phyloP scores from a whole-genome alignment of 2,888 invertebrate species.

The Odontocolon sp. region DNA sequence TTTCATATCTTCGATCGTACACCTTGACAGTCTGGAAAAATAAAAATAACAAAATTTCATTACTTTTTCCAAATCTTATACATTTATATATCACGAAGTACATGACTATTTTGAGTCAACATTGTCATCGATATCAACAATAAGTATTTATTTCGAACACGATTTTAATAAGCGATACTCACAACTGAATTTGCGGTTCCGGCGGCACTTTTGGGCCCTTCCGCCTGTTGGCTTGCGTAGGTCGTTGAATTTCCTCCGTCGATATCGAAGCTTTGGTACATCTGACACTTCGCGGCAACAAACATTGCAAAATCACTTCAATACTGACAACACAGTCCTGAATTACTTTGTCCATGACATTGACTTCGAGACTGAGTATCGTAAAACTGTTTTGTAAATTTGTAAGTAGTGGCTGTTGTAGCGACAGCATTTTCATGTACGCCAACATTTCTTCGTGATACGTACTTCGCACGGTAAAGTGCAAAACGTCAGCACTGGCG shows the following conservation, averaged over 20 bases:
- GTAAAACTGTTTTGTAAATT: slow-evolving; percentile 84
- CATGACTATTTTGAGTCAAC: no score
- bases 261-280: slow-evolving; percentile 86
- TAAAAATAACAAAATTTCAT: background rate
- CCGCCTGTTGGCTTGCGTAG: slow-evolving; percentile 79
- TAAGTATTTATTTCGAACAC: no score
- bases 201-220: slow-evolving; percentile 81
- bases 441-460: slow-evolving; percentile 93
- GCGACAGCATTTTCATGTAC: slow-evolving; percentile 83
- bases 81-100: no score
- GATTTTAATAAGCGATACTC: slow-evolving; percentile 62
- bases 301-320: slow-evolving; percentile 83
- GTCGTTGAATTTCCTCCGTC: slow-evolving; percentile 83
- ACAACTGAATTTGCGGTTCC: slow-evolving; percentile 80
- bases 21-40: slow-evolving; percentile 82
- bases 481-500: slow-evolving; percentile 88
- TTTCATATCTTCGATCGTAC: slow-evolving; percentile 84
- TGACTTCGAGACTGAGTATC: slow-evolving; percentile 82
- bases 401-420: slow-evolving; percentile 82
- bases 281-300: slow-evolving; percentile 85
- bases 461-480: slow-evolving; percentile 87
- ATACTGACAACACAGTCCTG: slow-evolving; percentile 84
- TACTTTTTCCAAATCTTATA: background rate
- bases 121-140: no score
- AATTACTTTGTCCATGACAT: slow-evolving; percentile 83